phyloP scores from a whole-genome alignment of 2,888 invertebrate species.

The Drosophila demipolita region DNA sequence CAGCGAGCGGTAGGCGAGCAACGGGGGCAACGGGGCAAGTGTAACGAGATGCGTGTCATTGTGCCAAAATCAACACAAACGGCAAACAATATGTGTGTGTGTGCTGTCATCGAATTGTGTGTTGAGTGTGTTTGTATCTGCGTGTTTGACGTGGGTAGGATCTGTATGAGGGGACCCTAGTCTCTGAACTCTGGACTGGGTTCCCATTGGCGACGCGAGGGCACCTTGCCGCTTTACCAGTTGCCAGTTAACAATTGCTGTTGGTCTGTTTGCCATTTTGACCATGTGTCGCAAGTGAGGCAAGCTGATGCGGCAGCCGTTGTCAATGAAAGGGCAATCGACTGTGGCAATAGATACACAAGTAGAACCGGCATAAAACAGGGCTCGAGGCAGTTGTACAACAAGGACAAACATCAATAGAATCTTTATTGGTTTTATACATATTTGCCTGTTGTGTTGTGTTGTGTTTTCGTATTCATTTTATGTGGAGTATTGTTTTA shows the following conservation, averaged over 20 bases:
- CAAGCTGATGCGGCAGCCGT: constrained; percentile 10
- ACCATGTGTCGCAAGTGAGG: constrained; percentile 16
- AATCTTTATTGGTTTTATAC: constrained; percentile 76
- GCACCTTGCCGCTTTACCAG: constrained; percentile 26
- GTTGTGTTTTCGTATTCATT: background rate
- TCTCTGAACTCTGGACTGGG: background rate
- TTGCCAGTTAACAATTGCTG: constrained; percentile 14
- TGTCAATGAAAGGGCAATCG: constrained; percentile 69
- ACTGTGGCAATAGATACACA: constrained; percentile 24
- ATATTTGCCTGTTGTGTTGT: constrained; percentile 59
- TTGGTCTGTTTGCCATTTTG: constrained; percentile 30
- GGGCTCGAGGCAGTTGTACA: constrained; percentile 42
- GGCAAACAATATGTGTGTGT: constrained; percentile 77
- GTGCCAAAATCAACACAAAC: constrained; percentile 75
- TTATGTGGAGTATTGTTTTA: constrained; percentile 1
- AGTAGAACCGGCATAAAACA: background rate
- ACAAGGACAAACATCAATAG: constrained; percentile 68
- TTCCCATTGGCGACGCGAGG: constrained; percentile 2
- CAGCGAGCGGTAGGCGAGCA: background rate
- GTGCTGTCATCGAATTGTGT: constrained; percentile 38
- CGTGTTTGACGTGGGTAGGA: constrained; percentile 24
- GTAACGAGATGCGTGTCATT: constrained; percentile 77
- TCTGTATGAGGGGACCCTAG: background rate
- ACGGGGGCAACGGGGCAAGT: constrained; percentile 36
- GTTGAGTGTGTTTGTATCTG: constrained; percentile 4